A percentile compares a stretch with the other conserved stretches of the same genome.
phyloP scores from a whole-genome alignment of 2,888 invertebrate species.

The Spisula solida region DNA sequence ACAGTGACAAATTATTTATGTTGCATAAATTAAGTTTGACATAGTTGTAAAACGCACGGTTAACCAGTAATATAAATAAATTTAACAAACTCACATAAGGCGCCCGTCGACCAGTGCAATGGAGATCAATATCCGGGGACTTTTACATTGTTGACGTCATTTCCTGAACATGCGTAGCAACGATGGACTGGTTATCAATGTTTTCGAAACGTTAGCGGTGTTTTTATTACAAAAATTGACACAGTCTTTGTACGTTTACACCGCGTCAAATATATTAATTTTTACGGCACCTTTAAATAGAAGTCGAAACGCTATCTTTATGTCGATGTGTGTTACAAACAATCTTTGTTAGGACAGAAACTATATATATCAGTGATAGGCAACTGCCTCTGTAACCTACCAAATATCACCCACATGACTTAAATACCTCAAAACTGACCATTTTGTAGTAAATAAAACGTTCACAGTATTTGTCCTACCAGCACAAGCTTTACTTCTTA shows the following conservation, averaged over 20 bases:
- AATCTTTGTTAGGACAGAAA: no score
- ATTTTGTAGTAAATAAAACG: no score
- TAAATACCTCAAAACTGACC: no score
- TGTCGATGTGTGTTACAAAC: no score
- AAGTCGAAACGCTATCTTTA: background rate
- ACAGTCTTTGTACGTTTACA: background rate
- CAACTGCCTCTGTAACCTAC: no score
- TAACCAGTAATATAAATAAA: background rate
- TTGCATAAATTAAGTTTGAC: background rate
- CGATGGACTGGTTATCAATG: background rate
- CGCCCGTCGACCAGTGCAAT: conserved; percentile 55
- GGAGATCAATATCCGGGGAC: conserved; percentile 66
- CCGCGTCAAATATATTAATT: background rate
- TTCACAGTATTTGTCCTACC: no score
- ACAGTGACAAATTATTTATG: background rate
- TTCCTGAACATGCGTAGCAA: conserved; percentile 53
- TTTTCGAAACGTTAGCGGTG: background rate
- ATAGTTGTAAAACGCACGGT: background rate
- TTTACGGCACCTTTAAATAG: background rate
- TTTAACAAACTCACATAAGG: conserved; percentile 42
- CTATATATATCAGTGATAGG: no score
- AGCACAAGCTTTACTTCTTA: no score
- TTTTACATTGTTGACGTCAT: conserved; percentile 64
- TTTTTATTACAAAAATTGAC: background rate
- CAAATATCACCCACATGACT: no score